Percentiles rank a stretch among this genome's conserved stretches.
These are phyloP conservation scores for Poeciliopsis infans DNA, from an alignment of 2,797 vertebrate genomes.

Conservation along the genomic window DNA sequence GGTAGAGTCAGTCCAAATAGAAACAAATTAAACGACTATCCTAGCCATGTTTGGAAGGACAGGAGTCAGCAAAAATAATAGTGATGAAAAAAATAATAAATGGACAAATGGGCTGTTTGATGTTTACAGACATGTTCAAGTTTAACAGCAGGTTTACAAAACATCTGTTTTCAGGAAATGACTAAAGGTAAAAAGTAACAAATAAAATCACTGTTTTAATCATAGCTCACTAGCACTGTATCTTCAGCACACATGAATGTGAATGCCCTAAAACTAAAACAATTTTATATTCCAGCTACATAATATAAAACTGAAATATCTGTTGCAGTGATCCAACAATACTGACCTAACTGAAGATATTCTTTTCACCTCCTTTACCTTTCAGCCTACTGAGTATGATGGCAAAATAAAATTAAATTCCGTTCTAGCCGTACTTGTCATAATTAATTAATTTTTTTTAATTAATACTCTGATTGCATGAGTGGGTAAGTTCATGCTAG, in stretches of 20 bases:
- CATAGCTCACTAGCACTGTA: neutral
- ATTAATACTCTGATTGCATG: neutral
- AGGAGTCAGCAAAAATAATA: conserved; percentile 57
- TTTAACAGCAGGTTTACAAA: conserved; percentile 22
- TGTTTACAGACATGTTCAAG: conserved; percentile 24
- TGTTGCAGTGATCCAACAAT: neutral
- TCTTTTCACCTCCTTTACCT: neutral
- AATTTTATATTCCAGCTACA: neutral
- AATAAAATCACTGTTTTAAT: neutral
- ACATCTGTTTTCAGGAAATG: neutral
- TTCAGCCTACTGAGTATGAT: neutral
- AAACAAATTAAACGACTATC: conserved; percentile 53
- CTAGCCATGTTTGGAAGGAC: conserved; percentile 37
- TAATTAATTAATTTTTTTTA: neutral
- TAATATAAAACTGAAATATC: neutral
- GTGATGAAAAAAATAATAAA: conserved; percentile 58
- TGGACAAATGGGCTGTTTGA: conserved; percentile 29
- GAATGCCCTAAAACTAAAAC: neutral
- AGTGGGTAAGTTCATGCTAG: neutral
- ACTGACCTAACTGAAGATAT: neutral
- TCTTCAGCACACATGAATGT: neutral
- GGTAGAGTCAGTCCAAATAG: conserved; percentile 65
- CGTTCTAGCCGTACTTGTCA: neutral
- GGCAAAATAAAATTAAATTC: neutral
- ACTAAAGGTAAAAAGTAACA: neutral